phyloP scores from a whole-genome alignment of 2,797 vertebrate genomes.

The Esox lucius region DNA sequence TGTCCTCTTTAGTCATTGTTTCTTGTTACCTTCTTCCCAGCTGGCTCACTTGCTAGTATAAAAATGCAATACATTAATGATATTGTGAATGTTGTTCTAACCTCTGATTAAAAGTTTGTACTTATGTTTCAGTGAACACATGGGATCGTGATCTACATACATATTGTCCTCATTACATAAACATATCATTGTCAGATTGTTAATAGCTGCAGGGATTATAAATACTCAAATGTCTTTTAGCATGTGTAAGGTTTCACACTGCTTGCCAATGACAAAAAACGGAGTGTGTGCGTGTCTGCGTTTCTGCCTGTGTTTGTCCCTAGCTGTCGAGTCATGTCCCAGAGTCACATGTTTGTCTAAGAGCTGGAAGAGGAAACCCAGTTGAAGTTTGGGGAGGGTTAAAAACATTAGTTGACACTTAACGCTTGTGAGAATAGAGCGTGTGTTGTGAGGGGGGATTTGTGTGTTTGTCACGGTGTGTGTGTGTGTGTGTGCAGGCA shows the following conservation, averaged over 20 bases:
- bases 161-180: background rate
- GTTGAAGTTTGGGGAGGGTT: constrained; percentile 3
- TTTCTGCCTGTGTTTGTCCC: background rate
- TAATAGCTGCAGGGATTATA: background rate
- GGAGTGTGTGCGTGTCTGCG: background rate
- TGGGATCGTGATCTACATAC: background rate
- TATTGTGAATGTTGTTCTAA: background rate
- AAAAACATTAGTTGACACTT: constrained; percentile 13
- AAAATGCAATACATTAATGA: background rate
- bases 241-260: background rate
- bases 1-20: background rate
- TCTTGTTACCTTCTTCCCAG: background rate
- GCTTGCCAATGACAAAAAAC: background rate
- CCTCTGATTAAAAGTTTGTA: background rate
- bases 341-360: constrained; percentile 2
- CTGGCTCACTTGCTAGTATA: background rate
- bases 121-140: background rate
- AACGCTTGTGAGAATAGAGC: background rate
- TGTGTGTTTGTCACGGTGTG: background rate
- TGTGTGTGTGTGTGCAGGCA: background rate
- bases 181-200: background rate
- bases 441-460: background rate
- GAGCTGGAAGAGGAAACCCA: background rate
- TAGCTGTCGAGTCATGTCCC: constrained; percentile 9
- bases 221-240: background rate